Percentiles rank a stretch among this genome's conserved stretches.
Conservation (phyloP, 30 jellyfish, hydroid and myxozoan genomes). For the Hydractinia symbiolongicarpus region DNA sequence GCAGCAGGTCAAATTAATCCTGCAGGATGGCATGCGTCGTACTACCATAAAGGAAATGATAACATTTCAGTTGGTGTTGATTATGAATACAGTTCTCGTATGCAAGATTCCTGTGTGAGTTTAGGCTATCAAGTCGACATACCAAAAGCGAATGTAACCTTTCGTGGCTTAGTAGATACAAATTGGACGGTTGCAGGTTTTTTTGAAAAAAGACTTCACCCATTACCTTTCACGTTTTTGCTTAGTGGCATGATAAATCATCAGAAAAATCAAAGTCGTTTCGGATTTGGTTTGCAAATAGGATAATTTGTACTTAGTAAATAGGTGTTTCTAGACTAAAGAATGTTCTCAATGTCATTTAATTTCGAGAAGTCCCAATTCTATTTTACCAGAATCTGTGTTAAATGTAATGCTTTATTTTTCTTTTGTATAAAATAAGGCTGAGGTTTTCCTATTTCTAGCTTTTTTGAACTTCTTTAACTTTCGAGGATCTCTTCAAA, state of each 20-base stretch:
- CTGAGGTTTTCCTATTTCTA: no score
- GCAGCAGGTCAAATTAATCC: constrained; percentile 79
- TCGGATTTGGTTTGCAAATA: constrained; percentile 88
- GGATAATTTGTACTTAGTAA: constrained; percentile 33
- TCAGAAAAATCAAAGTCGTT: constrained; percentile 80
- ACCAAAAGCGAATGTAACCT: constrained; percentile 96
- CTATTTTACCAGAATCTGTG: no score
- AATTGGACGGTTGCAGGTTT: constrained; percentile 96
- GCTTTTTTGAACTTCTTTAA: no score
- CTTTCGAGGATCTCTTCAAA: no score
- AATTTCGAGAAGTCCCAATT: no score
- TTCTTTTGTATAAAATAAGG: no score
- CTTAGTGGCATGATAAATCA: constrained; percentile 88
- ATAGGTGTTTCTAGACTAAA: no score
- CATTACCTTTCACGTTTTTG: constrained; percentile 78
- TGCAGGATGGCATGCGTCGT: constrained; percentile 86
- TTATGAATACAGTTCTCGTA: constrained; percentile 82
- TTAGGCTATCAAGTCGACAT: constrained; percentile 97
- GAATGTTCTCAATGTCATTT: no score
- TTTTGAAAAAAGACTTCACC: constrained; percentile 79
- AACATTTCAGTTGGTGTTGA: constrained; percentile 92
- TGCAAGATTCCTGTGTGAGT: constrained; percentile 84
- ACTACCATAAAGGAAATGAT: constrained; percentile 86
- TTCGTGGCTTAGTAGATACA: constrained; percentile 85
- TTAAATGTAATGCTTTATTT: no score